Evolutionary conservation across 2,113 vertebrate genomes (phyloP), one percentile per base, ranked within the genome.

Genomic region (Dipodomys merriami): DNA sequence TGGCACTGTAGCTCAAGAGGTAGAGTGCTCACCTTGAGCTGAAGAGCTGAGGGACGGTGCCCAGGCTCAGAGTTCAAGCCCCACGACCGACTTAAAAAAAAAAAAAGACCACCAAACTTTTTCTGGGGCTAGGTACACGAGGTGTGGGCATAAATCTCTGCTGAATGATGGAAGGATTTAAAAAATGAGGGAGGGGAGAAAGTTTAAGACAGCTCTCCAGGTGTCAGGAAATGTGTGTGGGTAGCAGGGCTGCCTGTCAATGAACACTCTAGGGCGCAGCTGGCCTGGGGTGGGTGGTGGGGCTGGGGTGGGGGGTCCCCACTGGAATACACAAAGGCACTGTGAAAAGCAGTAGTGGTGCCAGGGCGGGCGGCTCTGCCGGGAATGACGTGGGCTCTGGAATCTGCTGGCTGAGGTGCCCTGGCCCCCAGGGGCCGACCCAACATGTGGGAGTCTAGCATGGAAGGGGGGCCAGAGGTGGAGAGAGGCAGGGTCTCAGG

Each of bases 341-440:
- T 94, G 82, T 96, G 81, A 86, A 67, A 73, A 60, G n/a, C 18
- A 27, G 64, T 23, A 29, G 12, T 64, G 6, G 74, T 0, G 18
- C 69, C 85, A 67, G 76, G 18, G 78, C 82, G 30, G 35, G 83
- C 2, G 0, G 78, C 83, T 86, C 25, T 4, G 46, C 29, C 4
- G 46, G 87, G 93, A 96, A 96, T 94, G 91, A 60, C 91, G 97
- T 97, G 96, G 95, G 96, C 87, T 79, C 90, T 91, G 95, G 95
- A 97, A 96, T 97, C 91, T 90, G 94, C 93, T 90, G 88, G 95
- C 96, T 2, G 76, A 90, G 72, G 80, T 60, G 22, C 39, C 0
- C 15, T 57, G 91, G 82, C 78, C 69, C 84, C 77, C 82, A 65
- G 73, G 67, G 62, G 76, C 69, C 5, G 67, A 86, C 53, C 46